Base-by-base conservation (phyloP, 2,797 vertebrate genomes). In the Labeo calbasu region DNA sequence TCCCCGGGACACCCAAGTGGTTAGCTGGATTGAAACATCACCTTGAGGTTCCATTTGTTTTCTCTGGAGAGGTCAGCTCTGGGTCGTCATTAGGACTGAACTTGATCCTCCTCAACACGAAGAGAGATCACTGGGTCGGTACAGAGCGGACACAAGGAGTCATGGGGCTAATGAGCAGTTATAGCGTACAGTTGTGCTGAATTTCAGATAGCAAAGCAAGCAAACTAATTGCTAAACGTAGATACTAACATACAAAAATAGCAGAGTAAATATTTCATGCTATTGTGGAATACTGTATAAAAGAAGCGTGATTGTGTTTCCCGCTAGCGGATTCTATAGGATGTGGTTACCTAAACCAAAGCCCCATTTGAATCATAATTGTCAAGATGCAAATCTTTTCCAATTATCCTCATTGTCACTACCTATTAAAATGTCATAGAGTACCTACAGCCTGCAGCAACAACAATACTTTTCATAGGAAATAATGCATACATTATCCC, bases 1-100 rank as follows among this genome's bases (percentile, higher is more conserved):
- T 94, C 92, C 91, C 90, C 89, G 88, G 93, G 94, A 95, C 94
- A 94, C 95, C 93, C 92, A 94, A 94, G 94, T 93, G 94, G 93
- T 94, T 94, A 94, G 94, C 93, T 93, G 94, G 94, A 95, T 95
- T 95, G 95, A 96, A 96, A 95, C 95, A 94, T 96, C 95, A 95
- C 95, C 94, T 95, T 94, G 94, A 95, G 94, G 93, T 93, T 94
- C 93, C 94, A 95, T 96, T 95, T 95, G 95, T 96, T 95, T 93
- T 87, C 94, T 95, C 93, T 88, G 85, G 91, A 93, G 93, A 94
- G 95, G 94, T 95, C 94, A 94, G 92, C 83, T 77, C 91, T 75
- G 91, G 92, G 92, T 94, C 92, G 92, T 95, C 94, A 94, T 95
- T 95, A 95, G 89, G 92, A 91, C 93, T 95, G 94, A 96, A 95